These are phyloP conservation scores for Chaenogobius annularis DNA, from an alignment of 2,113 vertebrate genomes.

Conservation along the genomic window DNA sequence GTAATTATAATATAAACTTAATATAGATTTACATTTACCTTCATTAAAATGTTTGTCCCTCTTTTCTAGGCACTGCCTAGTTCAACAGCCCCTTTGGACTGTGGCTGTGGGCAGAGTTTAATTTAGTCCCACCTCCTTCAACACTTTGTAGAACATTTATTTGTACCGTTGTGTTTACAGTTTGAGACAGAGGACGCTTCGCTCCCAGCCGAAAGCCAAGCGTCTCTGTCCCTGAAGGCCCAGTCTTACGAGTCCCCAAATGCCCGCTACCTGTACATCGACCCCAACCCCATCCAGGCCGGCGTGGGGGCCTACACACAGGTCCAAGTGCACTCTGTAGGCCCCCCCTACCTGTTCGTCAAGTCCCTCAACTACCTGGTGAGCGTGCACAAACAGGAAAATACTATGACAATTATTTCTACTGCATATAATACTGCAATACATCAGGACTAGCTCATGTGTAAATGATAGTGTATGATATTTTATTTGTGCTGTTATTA, in stretches of 20 bases:
- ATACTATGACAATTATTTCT: too few species aligned
- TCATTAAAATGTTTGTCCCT: too few species aligned
- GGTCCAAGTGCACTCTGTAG: conserved; percentile 78
- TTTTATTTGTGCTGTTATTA: too few species aligned
- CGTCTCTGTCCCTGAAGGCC: conserved; percentile 71
- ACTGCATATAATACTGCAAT: too few species aligned
- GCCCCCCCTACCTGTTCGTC: conserved; percentile 77
- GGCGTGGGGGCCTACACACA: conserved; percentile 70
- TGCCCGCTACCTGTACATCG: conserved; percentile 88
- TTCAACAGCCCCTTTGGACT: too few species aligned
- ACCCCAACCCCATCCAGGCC: conserved; percentile 71
- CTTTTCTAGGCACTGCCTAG: too few species aligned
- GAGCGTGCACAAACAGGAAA: conserved; percentile 26
- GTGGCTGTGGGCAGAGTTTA: too few species aligned
- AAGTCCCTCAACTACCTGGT: conserved; percentile 88
- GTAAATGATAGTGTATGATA: too few species aligned
- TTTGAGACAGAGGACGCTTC: conserved; percentile 75
- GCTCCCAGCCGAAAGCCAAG: conserved; percentile 80
- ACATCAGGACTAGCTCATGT: too few species aligned
- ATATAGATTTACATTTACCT: too few species aligned
- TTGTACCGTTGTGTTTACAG: conserved; percentile 59
- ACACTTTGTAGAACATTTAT: not conserved
- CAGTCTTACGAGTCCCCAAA: conserved; percentile 82
- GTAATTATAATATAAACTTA: too few species aligned
- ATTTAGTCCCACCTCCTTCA: too few species aligned